phyloP scores from a whole-genome alignment of 2,113 vertebrate genomes.

The Pedionomus torquatus region DNA sequence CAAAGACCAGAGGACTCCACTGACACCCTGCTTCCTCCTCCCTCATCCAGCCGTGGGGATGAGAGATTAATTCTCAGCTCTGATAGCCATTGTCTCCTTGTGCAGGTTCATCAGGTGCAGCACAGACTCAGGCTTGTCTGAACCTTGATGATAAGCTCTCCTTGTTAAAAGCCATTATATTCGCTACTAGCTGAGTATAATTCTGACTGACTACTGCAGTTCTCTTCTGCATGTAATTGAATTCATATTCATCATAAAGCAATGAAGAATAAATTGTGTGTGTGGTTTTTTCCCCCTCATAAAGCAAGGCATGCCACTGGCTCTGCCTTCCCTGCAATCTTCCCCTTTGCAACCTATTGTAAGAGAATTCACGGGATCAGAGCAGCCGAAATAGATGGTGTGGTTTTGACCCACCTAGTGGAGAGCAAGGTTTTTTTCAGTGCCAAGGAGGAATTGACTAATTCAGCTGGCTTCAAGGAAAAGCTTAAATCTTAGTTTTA shows the following conservation, averaged over 20 bases:
- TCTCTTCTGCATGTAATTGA: constrained; percentile 69
- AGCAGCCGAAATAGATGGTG: constrained; percentile 21
- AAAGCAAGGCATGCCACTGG: constrained; percentile 51
- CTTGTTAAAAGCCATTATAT: constrained; percentile 67
- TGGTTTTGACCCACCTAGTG: constrained; percentile 55
- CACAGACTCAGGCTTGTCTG: constrained; percentile 55
- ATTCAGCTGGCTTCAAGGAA: constrained; percentile 7
- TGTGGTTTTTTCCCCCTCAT: constrained; percentile 39
- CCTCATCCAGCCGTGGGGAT: not conserved
- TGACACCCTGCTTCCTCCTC: not conserved
- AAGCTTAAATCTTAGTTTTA: not conserved
- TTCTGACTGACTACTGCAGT: constrained; percentile 56
- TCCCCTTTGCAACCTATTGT: constrained; percentile 16
- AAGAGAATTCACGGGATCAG: constrained; percentile 63
- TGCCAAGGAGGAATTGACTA: constrained; percentile 21
- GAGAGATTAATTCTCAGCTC: constrained; percentile 6
- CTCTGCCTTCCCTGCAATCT: constrained; percentile 57
- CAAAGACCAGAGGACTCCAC: not conserved
- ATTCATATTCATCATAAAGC: constrained; percentile 73
- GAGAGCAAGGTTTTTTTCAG: constrained; percentile 36
- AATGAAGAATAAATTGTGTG: constrained; percentile 72
- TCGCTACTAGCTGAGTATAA: constrained; percentile 45
- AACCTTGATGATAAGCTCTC: constrained; percentile 72
- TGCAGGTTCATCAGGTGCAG: constrained; percentile 55
- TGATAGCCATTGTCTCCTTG: not conserved